Evolutionary conservation across 2,113 vertebrate genomes (phyloP), one percentile per base, ranked within the genome.

Genomic region (Melanotaenia duboulayi): DNA sequence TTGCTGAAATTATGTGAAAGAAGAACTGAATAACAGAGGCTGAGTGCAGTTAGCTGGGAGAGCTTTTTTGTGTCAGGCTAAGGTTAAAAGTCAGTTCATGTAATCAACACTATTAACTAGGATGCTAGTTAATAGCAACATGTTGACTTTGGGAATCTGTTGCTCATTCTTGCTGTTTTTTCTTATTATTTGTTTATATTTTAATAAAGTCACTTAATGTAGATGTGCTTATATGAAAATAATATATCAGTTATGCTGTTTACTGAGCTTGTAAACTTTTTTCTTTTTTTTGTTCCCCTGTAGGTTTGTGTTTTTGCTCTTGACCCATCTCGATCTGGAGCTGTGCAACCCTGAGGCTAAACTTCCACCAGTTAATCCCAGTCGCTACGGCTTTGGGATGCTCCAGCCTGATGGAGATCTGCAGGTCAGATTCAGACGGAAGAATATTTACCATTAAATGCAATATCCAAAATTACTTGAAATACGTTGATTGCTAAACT

Each of bases 241-340:
- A 17, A 25, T 66, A 13, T 61, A 62, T 46, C 19, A 32, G 10
- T 62, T 10, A 0, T 40, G 40, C 44, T 44, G 37, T 19, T 66
- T 9, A 55, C 10, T 51, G 24, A 14, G 11, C 39, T 35, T 44
- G 40, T 28, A 28, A 28, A 28, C 28, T 50, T 5, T 23, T 61
- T 19, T 65, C 5, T 39, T 7, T 5, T 13, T 2, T 60, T 51
- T 28, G 17, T 5, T 4, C 20, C 11, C 11, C 50, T 55, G 11
- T n/a, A 97, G 95, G 64, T 95, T 94, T 78, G 88, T 96, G 76
- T 89, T 94, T 66, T 81, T 96, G 17, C 72, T 95, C 25, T 50
- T 96, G 77, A 88, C 70, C 7, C 85, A 85, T 75, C 93, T 95
- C 22, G 94, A 96, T 59, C 64, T 95, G 85, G 90, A 95, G 83